Evolutionary conservation across 1,140 invertebrate genomes (phyloP).

Genomic region (Cydia fagiglandana): DNA sequence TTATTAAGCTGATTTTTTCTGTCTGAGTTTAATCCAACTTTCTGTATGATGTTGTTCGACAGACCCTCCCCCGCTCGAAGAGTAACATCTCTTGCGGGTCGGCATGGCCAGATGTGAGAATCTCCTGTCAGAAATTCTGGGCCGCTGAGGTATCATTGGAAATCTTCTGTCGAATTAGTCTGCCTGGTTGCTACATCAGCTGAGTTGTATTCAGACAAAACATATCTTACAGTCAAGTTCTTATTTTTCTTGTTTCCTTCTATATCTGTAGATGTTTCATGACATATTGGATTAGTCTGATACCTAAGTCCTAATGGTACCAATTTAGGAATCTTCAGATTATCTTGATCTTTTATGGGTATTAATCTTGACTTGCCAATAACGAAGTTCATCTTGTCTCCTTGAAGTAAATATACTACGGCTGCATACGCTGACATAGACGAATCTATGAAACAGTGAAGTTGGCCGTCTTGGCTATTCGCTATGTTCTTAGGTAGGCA

Average conservation of each 20-base stretch:
- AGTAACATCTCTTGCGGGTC: not conserved
- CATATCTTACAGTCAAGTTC: constrained; percentile 31
- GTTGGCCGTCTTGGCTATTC: not conserved
- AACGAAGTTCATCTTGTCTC: constrained; percentile 34
- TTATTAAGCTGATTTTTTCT: not conserved
- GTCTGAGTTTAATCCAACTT: not conserved
- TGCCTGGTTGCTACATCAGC: constrained; percentile 38
- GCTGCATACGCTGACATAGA: constrained; percentile 38
- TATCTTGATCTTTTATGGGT: constrained; percentile 38
- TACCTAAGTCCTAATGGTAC: not conserved
- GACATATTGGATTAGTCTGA: constrained; percentile 38
- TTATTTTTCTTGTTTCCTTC: constrained; percentile 35
- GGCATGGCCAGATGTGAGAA: not conserved
- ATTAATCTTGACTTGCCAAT: constrained; percentile 40
- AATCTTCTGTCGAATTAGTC: not conserved
- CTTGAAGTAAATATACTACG: constrained; percentile 36
- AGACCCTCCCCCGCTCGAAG: constrained; percentile 34
- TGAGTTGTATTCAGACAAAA: constrained; percentile 32
- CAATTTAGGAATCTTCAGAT: constrained; percentile 39
- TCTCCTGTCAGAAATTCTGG: constrained; percentile 33
- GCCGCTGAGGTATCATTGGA: constrained; percentile 32
- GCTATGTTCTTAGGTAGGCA: not conserved
- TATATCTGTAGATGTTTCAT: constrained; percentile 33
- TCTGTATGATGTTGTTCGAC: not conserved
- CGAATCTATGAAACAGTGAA: constrained; percentile 37